phyloP scores from a whole-genome alignment of 1,140 invertebrate species.

The Armadillidium nasatum region DNA sequence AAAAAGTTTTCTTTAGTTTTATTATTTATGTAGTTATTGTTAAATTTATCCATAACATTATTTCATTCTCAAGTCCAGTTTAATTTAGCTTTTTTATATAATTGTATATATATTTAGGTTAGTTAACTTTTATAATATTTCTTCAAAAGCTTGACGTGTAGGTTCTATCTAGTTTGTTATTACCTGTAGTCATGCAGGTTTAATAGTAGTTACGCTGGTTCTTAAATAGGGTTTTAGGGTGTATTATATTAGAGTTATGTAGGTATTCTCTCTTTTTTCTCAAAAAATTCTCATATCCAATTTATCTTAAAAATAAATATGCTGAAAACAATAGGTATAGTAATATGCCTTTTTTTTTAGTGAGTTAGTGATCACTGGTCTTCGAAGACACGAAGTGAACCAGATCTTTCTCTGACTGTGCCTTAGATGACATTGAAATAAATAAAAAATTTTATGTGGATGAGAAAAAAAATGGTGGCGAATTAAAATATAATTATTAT shows the following conservation, averaged over 20 bases:
- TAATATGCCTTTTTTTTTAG: not conserved
- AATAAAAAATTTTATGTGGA: not conserved
- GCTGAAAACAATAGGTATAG: not conserved
- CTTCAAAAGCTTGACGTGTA: too few relatives aligned
- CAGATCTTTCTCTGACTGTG: not conserved
- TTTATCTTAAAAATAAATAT: not conserved
- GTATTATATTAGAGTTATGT: not conserved
- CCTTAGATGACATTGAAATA: not conserved
- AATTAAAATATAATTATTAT: not conserved
- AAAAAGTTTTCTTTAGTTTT: too few relatives aligned
- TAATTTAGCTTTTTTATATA: too few relatives aligned
- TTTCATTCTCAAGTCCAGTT: too few relatives aligned
- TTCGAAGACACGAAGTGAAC: not conserved
- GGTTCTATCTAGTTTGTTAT: not conserved
- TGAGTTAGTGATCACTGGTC: not conserved
- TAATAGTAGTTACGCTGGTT: not conserved
- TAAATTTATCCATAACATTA: too few relatives aligned
- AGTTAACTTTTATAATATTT: too few relatives aligned
- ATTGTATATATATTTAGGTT: too few relatives aligned
- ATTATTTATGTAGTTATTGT: too few relatives aligned
- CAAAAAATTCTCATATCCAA: not conserved
- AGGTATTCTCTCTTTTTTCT: too few relatives aligned
- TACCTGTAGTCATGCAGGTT: not conserved
- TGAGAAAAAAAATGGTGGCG: not conserved
- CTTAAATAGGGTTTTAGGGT: not conserved